Conservation (phyloP, 2,797 vertebrate species). For the Acipenser ruthenus region DNA sequence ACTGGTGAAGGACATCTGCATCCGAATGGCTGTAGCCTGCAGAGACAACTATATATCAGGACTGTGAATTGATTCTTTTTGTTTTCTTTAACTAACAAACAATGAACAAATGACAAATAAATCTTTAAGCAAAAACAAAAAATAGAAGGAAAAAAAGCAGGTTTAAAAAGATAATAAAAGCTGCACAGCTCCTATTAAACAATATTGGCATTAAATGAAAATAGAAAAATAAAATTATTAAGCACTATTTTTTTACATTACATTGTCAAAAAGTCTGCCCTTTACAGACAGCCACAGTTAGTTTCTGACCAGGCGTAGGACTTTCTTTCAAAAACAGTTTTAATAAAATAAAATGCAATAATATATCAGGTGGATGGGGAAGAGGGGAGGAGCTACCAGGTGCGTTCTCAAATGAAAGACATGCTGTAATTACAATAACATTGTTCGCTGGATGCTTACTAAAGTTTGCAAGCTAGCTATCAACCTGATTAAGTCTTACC, state of each 20-base stretch:
- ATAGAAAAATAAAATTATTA: neutral
- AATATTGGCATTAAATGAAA: neutral
- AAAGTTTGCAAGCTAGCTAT: conserved; percentile 58
- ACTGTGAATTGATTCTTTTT: conserved; percentile 6
- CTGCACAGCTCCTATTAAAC: conserved; percentile 22
- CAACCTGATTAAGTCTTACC: conserved; percentile 88
- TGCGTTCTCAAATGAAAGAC: conserved; percentile 35
- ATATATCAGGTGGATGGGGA: conserved; percentile 41
- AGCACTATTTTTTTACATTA: too few species aligned
- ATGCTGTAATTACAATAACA: conserved; percentile 43
- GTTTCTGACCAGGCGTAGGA: too few species aligned
- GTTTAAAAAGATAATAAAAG: conserved; percentile 30
- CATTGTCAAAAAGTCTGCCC: too few species aligned
- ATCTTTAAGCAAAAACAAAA: too few species aligned
- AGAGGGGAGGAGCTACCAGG: conserved; percentile 38
- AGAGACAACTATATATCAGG: conserved; percentile 20
- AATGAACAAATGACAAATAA: too few species aligned
- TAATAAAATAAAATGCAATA: conserved; percentile 18
- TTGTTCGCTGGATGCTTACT: conserved; percentile 24
- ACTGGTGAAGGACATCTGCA: conserved; percentile 82
- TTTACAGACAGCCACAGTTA: too few species aligned
- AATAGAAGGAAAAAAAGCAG: neutral
- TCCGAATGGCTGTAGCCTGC: conserved; percentile 84
- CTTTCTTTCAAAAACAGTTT: too few species aligned
- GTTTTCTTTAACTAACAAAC: neutral